Evolutionary conservation across 2,797 vertebrate species (phyloP).

Genomic region (Cyclopterus lumpus): DNA sequence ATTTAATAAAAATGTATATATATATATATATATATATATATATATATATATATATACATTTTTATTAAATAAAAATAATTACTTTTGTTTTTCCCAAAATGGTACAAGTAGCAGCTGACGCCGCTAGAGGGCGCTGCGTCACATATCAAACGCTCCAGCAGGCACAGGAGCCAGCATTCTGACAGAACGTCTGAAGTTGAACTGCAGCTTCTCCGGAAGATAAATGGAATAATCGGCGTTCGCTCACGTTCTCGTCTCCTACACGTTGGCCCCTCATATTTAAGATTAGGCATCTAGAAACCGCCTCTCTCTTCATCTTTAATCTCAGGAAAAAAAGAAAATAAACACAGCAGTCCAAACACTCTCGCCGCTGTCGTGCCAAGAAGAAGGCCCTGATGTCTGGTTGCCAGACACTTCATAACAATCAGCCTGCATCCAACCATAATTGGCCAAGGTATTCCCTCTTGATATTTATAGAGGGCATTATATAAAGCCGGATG

Average conservation of each 20-base stretch:
- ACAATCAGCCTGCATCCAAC: slow-evolving; percentile 55
- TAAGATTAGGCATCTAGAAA: background rate
- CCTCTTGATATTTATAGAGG: slow-evolving; percentile 73
- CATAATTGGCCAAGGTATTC: slow-evolving; percentile 71
- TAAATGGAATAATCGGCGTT: background rate
- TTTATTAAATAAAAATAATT: too few relatives aligned
- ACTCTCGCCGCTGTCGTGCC: background rate
- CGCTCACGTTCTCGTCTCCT: background rate
- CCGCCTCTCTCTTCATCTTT: background rate
- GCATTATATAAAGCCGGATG: slow-evolving; percentile 70
- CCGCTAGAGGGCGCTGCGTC: slow-evolving; percentile 57
- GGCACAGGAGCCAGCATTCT: too few relatives aligned
- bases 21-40: too few relatives aligned
- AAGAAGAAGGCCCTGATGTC: slow-evolving; percentile 31
- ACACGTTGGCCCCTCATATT: background rate
- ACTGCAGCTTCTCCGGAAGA: background rate
- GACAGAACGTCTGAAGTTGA: background rate
- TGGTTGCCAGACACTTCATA: slow-evolving; percentile 21
- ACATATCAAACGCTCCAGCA: background rate
- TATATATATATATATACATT: too few relatives aligned
- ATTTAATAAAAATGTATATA: too few relatives aligned
- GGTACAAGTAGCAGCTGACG: too few relatives aligned
- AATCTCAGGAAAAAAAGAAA: slow-evolving; percentile 3
- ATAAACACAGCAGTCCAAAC: slow-evolving; percentile 3
- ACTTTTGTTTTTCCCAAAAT: background rate